These are phyloP conservation scores for Andrena flavipes DNA, from an alignment of 2,888 invertebrate species.

Conservation along the genomic window DNA sequence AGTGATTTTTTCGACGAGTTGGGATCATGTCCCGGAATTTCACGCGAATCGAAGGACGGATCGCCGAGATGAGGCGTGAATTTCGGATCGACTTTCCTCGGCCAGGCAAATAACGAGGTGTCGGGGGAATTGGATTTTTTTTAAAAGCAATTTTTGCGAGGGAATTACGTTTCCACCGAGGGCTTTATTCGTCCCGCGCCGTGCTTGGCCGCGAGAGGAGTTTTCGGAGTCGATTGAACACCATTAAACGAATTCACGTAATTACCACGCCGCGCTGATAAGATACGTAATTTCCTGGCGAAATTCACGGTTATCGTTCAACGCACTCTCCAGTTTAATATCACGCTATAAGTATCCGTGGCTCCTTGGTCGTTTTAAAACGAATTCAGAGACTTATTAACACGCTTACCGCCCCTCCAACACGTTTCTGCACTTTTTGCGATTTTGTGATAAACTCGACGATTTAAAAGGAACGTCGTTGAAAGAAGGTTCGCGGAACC, in stretches of 20 bases:
- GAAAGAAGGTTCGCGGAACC: conserved; percentile 2
- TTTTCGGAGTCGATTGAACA: conserved; percentile 43
- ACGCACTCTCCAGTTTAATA: conserved; percentile 32
- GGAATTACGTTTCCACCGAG: conserved; percentile 39
- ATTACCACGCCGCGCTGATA: conserved; percentile 44
- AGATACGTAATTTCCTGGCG: conserved; percentile 53
- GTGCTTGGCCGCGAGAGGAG: conserved; percentile 18
- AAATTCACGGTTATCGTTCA: conserved; percentile 41
- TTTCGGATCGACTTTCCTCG: conserved; percentile 44
- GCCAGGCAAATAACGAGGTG: conserved; percentile 36
- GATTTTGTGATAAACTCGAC: neutral
- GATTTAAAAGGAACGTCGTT: neutral
- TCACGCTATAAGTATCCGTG: conserved; percentile 23
- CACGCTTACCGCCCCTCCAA: neutral
- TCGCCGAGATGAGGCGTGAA: conserved; percentile 36
- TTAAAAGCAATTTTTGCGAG: conserved; percentile 47
- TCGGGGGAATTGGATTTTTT: conserved; percentile 51
- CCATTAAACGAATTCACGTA: conserved; percentile 54
- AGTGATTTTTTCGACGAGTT: conserved; percentile 9
- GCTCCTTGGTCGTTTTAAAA: neutral
- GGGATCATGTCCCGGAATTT: neutral
- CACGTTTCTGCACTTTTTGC: neutral
- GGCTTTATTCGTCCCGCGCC: conserved; percentile 39
- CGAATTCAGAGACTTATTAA: neutral
- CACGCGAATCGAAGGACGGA: conserved; percentile 17